phyloP scores from a whole-genome alignment of 2,797 vertebrate genomes.

The Xenops minutus region DNA sequence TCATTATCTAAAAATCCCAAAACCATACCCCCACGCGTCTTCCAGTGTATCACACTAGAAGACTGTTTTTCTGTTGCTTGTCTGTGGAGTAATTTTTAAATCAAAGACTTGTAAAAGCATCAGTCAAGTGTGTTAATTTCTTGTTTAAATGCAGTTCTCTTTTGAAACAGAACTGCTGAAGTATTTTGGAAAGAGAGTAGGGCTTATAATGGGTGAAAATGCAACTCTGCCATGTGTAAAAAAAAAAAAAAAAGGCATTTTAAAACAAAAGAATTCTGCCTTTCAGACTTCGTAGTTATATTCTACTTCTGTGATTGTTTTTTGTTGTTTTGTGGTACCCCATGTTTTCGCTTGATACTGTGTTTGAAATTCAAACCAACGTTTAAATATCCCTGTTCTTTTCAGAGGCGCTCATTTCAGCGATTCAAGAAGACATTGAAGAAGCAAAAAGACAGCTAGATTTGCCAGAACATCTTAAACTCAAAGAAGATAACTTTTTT shows the following conservation, averaged over 20 bases:
- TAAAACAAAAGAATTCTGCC: neutral
- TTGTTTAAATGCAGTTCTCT: neutral
- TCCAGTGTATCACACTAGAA: neutral
- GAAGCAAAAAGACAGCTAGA: conserved; percentile 88
- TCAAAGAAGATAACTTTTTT: conserved; percentile 91
- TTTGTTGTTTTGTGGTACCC: neutral
- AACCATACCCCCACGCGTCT: fast-evolving
- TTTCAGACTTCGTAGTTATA: neutral
- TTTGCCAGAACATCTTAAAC: conserved; percentile 86
- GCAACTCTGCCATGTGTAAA: neutral
- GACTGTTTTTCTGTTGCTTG: neutral
- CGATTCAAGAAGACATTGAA: conserved; percentile 90
- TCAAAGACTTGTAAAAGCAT: neutral
- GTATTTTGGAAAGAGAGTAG: neutral
- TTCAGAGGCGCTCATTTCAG: conserved; percentile 90
- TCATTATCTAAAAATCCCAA: fast-evolving
- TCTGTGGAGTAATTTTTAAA: neutral
- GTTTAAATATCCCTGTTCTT: neutral
- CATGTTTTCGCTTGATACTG: neutral
- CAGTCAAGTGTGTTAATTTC: neutral
- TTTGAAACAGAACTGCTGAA: neutral
- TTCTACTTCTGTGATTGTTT: neutral
- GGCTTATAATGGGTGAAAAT: neutral
- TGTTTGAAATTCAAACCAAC: neutral
- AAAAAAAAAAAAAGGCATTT: neutral